phyloP scores from a whole-genome alignment of 2,797 vertebrate genomes.

The Taeniopygia guttata region DNA sequence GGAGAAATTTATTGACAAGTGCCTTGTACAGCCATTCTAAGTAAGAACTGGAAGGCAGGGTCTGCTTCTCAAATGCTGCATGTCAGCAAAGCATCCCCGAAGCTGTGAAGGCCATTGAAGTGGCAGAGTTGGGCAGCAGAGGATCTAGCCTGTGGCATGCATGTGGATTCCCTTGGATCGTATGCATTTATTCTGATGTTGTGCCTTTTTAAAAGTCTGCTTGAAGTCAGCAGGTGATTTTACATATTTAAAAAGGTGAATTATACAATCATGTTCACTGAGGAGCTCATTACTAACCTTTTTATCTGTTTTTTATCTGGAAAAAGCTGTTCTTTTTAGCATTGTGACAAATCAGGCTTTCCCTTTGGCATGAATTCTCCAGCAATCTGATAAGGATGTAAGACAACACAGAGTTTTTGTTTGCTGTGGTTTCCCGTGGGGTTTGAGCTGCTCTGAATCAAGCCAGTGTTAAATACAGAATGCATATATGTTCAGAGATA shows the following conservation, averaged over 20 bases:
- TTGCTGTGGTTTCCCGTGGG: neutral
- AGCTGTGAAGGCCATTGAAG: neutral
- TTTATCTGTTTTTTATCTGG: neutral
- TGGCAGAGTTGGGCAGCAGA: neutral
- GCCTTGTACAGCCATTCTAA: neutral
- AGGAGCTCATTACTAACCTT: neutral
- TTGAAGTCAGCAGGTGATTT: constrained; percentile 50
- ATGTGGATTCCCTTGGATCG: neutral
- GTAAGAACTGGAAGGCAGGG: neutral
- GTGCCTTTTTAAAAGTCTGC: neutral
- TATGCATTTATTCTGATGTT: neutral
- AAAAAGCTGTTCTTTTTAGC: constrained; percentile 1
- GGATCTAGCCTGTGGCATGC: neutral
- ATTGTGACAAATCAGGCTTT: neutral
- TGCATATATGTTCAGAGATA: neutral
- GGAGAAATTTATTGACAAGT: neutral
- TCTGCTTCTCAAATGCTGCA: neutral
- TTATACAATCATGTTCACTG: neutral
- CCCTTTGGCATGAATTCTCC: neutral
- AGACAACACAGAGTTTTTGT: neutral
- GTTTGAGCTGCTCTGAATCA: neutral
- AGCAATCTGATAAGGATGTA: neutral
- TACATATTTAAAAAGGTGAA: constrained; percentile 17
- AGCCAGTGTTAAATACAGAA: neutral
- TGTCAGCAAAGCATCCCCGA: neutral